phyloP scores from a whole-genome alignment of 2,113 vertebrate species.

The Hucho hucho region DNA sequence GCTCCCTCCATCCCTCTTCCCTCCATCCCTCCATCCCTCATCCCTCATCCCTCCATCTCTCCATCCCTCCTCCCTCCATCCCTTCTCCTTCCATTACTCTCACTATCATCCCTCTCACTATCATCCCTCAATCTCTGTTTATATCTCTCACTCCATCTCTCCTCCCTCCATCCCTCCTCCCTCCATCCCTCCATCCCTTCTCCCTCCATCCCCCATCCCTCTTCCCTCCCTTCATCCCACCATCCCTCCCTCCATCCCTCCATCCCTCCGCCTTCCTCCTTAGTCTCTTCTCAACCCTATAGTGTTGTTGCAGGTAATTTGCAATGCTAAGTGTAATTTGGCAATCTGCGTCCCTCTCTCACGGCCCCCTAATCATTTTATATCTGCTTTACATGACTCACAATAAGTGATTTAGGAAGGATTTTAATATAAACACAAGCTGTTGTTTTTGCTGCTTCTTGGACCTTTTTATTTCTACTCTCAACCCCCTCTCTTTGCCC shows the following conservation, averaged over 20 bases:
- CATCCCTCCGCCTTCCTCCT: background rate
- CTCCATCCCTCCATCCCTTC: too few relatives aligned
- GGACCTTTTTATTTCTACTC: slow-evolving; percentile 5
- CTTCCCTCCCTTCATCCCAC: background rate
- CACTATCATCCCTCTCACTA: background rate
- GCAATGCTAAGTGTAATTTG: slow-evolving; percentile 63
- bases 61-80: too few relatives aligned
- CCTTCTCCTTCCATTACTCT: too few relatives aligned
- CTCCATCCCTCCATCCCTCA: background rate
- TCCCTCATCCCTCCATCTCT: background rate
- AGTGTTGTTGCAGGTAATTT: slow-evolving; percentile 56
- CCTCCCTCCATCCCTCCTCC: too few relatives aligned
- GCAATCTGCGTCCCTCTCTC: slow-evolving; percentile 53
- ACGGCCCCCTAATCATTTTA: slow-evolving; percentile 61
- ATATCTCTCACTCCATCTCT: too few relatives aligned
- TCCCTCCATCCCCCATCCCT: too few relatives aligned
- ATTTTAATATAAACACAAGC: slow-evolving; percentile 63
- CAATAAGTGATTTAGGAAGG: slow-evolving; percentile 60
- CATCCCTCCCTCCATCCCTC: slow-evolving; percentile 35
- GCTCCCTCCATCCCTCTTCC: background rate
- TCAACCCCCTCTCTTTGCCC: slow-evolving; percentile 3
- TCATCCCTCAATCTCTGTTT: too few relatives aligned
- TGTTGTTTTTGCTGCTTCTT: slow-evolving; percentile 38
- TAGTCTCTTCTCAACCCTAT: slow-evolving; percentile 13
- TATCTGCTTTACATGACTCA: slow-evolving; percentile 55